Evolutionary conservation across 2,113 vertebrate genomes (phyloP).

Genomic region (Pristiophorus japonicus): DNA sequence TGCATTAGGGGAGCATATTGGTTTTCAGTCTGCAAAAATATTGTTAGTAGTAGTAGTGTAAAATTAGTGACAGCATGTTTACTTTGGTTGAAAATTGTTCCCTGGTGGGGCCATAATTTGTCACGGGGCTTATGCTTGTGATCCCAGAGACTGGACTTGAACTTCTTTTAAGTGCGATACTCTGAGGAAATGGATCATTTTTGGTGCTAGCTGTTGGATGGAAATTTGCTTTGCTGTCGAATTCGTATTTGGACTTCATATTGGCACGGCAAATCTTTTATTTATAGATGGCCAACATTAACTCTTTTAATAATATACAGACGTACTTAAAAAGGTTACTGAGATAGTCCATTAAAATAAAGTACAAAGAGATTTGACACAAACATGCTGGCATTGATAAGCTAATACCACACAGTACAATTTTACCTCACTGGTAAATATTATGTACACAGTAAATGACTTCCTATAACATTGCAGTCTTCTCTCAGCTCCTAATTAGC

Average conservation of each 20-base stretch:
- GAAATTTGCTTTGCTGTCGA: background rate
- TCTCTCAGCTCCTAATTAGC: background rate
- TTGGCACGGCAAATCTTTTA: background rate
- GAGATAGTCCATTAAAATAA: background rate
- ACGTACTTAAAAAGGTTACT: background rate
- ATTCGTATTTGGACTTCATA: background rate
- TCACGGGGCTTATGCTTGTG: background rate
- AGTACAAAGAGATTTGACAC: background rate
- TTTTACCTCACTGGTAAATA: background rate
- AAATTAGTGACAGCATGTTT: background rate
- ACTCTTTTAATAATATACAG: slow-evolving; percentile 7
- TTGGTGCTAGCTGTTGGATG: background rate
- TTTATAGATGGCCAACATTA: background rate
- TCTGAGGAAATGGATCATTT: background rate
- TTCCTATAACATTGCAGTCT: background rate
- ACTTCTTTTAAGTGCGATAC: background rate
- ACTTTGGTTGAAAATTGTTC: background rate
- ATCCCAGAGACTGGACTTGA: background rate
- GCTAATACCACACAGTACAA: background rate
- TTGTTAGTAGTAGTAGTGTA: background rate
- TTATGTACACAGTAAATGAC: background rate
- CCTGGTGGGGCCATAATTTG: background rate
- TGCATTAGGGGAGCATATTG: background rate
- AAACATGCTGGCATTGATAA: background rate
- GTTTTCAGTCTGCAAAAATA: slow-evolving; percentile 7